Evolutionary conservation across 2,113 vertebrate genomes (phyloP).

Genomic region (Cromileptes altivelis): DNA sequence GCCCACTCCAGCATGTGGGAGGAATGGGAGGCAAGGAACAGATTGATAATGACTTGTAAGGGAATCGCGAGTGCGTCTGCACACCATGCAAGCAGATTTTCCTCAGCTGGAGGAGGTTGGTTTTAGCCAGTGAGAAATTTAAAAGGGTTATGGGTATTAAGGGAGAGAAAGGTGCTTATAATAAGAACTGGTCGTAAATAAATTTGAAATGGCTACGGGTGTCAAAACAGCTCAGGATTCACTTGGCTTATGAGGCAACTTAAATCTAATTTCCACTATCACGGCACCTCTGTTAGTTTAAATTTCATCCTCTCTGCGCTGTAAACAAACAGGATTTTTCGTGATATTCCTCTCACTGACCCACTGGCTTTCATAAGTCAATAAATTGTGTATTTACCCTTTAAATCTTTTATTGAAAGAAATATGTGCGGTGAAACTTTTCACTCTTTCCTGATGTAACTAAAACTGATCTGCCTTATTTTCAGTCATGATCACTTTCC

Average conservation of each 20-base stretch:
- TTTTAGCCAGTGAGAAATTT: slow-evolving; percentile 41
- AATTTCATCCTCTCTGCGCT: background rate
- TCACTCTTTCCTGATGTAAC: background rate
- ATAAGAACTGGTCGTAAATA: slow-evolving; percentile 44
- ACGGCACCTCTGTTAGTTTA: slow-evolving; percentile 15
- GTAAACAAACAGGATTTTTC: slow-evolving; percentile 36
- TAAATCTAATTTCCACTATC: slow-evolving; percentile 36
- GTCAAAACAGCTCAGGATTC: slow-evolving; percentile 35
- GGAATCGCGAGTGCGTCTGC: slow-evolving; percentile 36
- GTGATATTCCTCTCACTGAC: slow-evolving; percentile 5
- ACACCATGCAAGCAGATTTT: slow-evolving; percentile 50
- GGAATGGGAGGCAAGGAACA: slow-evolving; percentile 51
- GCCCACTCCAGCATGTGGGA: slow-evolving; percentile 50
- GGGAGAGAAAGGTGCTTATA: slow-evolving; percentile 34
- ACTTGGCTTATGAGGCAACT: slow-evolving; percentile 31
- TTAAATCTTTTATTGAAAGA: slow-evolving; percentile 7
- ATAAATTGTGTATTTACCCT: slow-evolving; percentile 10
- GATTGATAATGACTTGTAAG: slow-evolving; percentile 69
- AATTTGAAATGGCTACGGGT: slow-evolving; percentile 28
- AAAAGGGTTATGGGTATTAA: slow-evolving; percentile 34
- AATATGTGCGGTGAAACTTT: background rate
- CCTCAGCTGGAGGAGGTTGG: slow-evolving; percentile 37
- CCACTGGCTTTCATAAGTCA: slow-evolving; percentile 1
- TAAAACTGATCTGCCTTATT: background rate
- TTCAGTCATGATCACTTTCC: background rate